phyloP scores from a whole-genome alignment of 2,888 invertebrate genomes.

The Pterobdella sp. region DNA sequence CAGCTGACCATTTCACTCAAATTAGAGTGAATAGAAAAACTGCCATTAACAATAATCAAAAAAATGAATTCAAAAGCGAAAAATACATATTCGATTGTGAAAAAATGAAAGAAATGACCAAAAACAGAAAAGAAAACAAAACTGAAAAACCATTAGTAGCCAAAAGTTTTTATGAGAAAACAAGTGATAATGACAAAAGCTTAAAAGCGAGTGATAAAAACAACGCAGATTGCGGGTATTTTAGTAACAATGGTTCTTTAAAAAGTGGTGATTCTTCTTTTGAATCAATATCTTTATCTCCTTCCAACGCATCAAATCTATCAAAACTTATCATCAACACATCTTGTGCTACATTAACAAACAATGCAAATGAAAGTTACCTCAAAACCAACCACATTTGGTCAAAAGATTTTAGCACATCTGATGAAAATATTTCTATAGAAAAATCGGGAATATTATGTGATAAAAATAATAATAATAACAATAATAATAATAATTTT shows the following conservation, averaged over 20 bases:
- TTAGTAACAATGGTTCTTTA: background rate
- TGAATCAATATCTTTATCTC: background rate
- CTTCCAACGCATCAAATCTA: background rate
- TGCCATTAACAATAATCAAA: conserved; percentile 6
- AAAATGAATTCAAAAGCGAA: background rate
- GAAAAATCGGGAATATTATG: background rate
- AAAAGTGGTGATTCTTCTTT: background rate
- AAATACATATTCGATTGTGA: background rate
- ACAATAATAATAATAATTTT: background rate
- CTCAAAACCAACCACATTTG: background rate
- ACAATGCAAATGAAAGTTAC: background rate
- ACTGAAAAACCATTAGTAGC: background rate
- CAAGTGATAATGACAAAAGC: background rate
- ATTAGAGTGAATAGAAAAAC: conserved; percentile 57
- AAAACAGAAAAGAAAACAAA: background rate
- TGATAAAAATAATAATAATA: background rate
- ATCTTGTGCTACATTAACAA: background rate
- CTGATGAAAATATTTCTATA: background rate
- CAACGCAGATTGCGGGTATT: background rate
- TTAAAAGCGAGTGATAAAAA: background rate
- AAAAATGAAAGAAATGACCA: background rate
- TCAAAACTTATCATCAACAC: background rate
- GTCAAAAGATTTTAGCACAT: background rate
- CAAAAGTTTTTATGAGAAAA: background rate
- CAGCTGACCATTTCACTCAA: conserved; percentile 97